Evolutionary conservation across 2,797 vertebrate species (phyloP).

Genomic region (Microctenopoma steveboyesi): DNA sequence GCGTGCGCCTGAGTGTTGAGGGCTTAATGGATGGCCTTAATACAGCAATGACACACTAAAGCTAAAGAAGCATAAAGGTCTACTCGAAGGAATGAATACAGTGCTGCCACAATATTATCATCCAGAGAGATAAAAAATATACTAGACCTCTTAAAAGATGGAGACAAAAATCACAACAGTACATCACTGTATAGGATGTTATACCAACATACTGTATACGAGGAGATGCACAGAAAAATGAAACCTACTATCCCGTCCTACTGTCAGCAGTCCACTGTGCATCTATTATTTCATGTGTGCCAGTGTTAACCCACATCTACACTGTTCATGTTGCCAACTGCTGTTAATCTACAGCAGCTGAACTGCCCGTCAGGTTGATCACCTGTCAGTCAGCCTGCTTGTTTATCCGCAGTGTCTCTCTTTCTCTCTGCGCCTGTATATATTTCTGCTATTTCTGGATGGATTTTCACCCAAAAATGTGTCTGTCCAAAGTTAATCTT

Average conservation of each 20-base stretch:
- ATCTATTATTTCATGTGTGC: background rate
- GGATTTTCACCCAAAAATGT: background rate
- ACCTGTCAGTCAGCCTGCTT: slow-evolving; percentile 31
- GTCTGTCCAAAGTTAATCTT: slow-evolving; percentile 40
- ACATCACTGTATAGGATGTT: no score
- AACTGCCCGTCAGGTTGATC: slow-evolving; percentile 18
- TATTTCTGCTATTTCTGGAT: background rate
- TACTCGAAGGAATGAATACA: slow-evolving; percentile 15
- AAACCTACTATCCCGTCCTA: background rate
- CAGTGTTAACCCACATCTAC: slow-evolving; percentile 16
- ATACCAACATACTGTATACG: background rate
- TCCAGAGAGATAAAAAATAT: slow-evolving; percentile 38
- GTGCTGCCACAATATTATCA: slow-evolving; percentile 12
- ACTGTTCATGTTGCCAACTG: slow-evolving; percentile 6
- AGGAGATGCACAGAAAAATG: background rate
- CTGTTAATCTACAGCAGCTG: slow-evolving; percentile 15
- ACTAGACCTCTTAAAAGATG: slow-evolving; percentile 30
- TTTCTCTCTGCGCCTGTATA: background rate
- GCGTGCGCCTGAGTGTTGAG: slow-evolving; percentile 15
- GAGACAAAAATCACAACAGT: background rate
- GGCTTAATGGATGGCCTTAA: slow-evolving; percentile 80
- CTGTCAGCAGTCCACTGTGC: background rate
- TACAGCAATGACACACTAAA: slow-evolving; percentile 73
- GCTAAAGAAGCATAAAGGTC: slow-evolving; percentile 43
- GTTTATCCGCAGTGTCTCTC: slow-evolving; percentile 5